A percentile compares a stretch with the other conserved stretches of the same genome.
These are phyloP conservation scores for Pterocles burchelli DNA, from an alignment of 2,113 vertebrate species.

Conservation along the genomic window DNA sequence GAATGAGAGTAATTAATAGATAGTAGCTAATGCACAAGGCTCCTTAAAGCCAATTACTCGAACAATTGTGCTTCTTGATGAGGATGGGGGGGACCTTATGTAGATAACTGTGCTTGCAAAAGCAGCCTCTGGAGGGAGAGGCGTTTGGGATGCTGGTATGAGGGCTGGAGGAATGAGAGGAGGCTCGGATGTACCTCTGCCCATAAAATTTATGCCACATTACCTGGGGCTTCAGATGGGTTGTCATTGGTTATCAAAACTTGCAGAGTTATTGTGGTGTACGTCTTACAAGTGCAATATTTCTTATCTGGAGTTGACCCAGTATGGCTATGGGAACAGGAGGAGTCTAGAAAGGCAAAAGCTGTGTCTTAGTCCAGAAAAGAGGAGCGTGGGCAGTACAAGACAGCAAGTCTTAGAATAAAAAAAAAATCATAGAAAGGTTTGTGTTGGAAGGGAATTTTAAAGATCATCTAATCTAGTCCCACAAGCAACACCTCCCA, in stretches of 20 bases:
- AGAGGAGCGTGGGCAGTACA: background rate
- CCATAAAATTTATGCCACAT: background rate
- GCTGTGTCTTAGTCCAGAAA: background rate
- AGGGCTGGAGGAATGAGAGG: background rate
- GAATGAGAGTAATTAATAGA: conserved; percentile 21
- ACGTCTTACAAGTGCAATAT: conserved; percentile 1
- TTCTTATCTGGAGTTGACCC: conserved; percentile 11
- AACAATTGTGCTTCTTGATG: background rate
- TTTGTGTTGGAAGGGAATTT: background rate
- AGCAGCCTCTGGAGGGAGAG: background rate
- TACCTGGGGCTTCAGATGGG: background rate
- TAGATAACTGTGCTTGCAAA: background rate
- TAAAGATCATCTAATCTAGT: background rate
- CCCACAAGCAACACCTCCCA: background rate
- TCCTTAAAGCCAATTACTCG: background rate
- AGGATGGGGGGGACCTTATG: background rate
- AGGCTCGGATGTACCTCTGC: background rate
- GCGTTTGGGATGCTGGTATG: background rate
- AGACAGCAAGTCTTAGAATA: background rate
- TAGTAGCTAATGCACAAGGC: background rate
- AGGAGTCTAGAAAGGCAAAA: background rate
- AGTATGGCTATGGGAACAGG: background rate
- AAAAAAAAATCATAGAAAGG: background rate
- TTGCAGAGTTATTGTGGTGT: background rate
- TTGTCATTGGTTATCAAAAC: background rate